phyloP scores from a whole-genome alignment of 2,888 invertebrate genomes.

The Beris chalybata region DNA sequence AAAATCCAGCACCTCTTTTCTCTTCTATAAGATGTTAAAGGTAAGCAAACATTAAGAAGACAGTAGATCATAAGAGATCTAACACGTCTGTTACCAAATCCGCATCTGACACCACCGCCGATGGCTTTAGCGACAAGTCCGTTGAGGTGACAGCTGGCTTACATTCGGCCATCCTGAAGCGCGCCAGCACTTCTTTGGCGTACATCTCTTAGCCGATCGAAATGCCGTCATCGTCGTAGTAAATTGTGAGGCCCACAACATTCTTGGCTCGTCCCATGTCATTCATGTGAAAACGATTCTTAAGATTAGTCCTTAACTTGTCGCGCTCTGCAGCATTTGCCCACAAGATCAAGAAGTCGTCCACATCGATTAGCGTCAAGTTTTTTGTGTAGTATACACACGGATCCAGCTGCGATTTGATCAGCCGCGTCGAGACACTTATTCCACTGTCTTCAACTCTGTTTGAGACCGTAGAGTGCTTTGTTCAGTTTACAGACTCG shows the following conservation, averaged over 20 bases:
- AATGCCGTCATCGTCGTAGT: neutral
- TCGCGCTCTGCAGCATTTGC: neutral
- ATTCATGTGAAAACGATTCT: conserved; percentile 33
- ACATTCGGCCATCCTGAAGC: too few species aligned
- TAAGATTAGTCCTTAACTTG: neutral
- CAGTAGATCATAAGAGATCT: too few species aligned
- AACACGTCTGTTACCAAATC: too few species aligned
- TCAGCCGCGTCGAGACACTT: neutral
- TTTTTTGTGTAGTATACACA: neutral
- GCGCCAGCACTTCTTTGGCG: too few species aligned
- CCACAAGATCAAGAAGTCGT: neutral
- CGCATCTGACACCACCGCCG: too few species aligned
- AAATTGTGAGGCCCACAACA: conserved; percentile 34
- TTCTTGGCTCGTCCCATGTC: conserved; percentile 34
- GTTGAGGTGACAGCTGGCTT: too few species aligned
- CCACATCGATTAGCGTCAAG: neutral
- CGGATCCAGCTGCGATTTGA: conserved; percentile 9
- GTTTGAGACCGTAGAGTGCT: neutral
- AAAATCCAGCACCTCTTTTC: too few species aligned
- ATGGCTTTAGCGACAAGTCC: too few species aligned
- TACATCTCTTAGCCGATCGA: too few species aligned
- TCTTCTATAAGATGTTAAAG: too few species aligned
- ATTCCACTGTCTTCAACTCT: neutral
- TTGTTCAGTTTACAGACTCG: neutral
- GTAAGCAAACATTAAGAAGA: too few species aligned